Evolutionary conservation across 2,888 invertebrate species (phyloP).

Genomic region (Mesorhabditis spiculigera): DNA sequence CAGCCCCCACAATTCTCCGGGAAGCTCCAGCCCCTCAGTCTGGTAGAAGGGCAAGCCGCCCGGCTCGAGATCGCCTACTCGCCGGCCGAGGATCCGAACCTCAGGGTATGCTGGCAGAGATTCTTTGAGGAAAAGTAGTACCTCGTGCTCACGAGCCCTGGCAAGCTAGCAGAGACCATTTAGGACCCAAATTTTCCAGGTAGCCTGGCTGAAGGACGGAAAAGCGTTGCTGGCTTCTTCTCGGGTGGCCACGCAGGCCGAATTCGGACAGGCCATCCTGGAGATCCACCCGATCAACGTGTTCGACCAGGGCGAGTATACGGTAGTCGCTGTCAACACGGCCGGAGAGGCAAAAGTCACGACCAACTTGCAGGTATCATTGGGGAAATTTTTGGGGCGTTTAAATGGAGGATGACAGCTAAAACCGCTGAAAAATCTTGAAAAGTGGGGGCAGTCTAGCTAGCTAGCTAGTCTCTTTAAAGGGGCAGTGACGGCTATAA

Average conservation of each 20-base stretch:
- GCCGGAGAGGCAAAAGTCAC: constrained; percentile 81
- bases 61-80: constrained; percentile 45
- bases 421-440: too few relatives aligned
- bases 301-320: constrained; percentile 90
- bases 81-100: constrained; percentile 53
- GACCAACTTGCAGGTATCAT: constrained; percentile 73
- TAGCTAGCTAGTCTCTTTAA: too few relatives aligned
- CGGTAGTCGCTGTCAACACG: constrained; percentile 87
- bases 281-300: constrained; percentile 85
- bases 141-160: neutral
- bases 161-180: neutral
- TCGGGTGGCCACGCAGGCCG: constrained; percentile 43
- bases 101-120: constrained; percentile 45
- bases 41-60: constrained; percentile 68
- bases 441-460: too few relatives aligned
- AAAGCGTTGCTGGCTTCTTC: constrained; percentile 49
- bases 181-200: constrained; percentile 19
- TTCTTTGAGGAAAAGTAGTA: constrained; percentile 1
- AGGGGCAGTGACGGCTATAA: too few relatives aligned
- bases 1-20: constrained; percentile 45
- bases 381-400: neutral
- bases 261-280: constrained; percentile 71
- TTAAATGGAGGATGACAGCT: neutral
- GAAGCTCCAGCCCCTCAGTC: constrained; percentile 37
- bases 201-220: constrained; percentile 54